Evolutionary conservation across 2,888 invertebrate species (phyloP).

Genomic region (Cheiracanthium punctorium): DNA sequence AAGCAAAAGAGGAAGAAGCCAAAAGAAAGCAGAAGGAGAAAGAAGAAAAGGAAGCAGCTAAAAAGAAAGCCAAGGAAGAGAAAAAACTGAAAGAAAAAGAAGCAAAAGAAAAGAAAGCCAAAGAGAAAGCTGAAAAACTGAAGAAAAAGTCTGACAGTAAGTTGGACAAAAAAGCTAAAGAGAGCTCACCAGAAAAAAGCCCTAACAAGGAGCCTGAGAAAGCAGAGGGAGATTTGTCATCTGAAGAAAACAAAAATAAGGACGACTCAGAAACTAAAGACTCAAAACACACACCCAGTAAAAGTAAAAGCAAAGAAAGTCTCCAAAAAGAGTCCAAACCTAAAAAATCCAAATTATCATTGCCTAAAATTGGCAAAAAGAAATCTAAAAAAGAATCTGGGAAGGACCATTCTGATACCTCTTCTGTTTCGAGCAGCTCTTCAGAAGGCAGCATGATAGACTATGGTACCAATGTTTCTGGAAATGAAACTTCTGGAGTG

Average conservation of each 20-base stretch:
- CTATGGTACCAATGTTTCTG: constrained; percentile 52
- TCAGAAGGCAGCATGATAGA: constrained; percentile 69
- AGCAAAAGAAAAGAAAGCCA: constrained; percentile 68
- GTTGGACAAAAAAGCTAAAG: constrained; percentile 53
- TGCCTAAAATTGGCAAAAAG: constrained; percentile 57
- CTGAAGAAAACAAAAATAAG: constrained; percentile 34
- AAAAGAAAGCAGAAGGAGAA: constrained; percentile 54
- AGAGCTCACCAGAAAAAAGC: constrained; percentile 41
- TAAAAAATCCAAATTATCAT: constrained; percentile 46
- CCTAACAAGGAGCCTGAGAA: constrained; percentile 23
- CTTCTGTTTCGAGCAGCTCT: constrained; percentile 63
- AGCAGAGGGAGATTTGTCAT: constrained; percentile 2
- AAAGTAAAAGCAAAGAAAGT: constrained; percentile 60
- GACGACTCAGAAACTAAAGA: constrained; percentile 19
- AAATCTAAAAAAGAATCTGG: constrained; percentile 30
- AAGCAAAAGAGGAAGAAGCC: constrained; percentile 42
- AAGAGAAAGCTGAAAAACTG: constrained; percentile 63
- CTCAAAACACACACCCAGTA: constrained; percentile 16
- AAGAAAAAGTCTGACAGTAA: constrained; percentile 70
- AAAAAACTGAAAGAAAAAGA: constrained; percentile 70
- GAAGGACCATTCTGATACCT: constrained; percentile 65
- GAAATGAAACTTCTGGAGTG: constrained; percentile 31
- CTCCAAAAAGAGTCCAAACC: constrained; percentile 44
- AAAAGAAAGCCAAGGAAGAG: constrained; percentile 60
- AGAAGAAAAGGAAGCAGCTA: constrained; percentile 70